Base-by-base conservation (phyloP, 2,113 vertebrate genomes). In the Ranitomeya imitator region DNA sequence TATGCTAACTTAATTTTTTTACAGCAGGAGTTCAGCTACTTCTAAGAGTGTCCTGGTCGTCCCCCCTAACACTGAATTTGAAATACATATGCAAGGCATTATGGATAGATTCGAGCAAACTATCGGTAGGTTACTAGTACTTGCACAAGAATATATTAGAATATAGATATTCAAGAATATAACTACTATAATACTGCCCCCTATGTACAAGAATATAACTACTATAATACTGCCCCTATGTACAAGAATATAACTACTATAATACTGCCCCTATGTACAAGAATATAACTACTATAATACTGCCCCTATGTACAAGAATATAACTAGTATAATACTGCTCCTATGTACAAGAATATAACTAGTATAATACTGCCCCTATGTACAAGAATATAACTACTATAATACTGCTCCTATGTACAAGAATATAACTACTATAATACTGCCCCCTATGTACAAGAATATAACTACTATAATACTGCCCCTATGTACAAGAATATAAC, bases 41-140 rank as follows among this genome's bases (percentile, higher is more conserved):
- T 84, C 89, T 85, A 86, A 89, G 85, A 90, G 89, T 83, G 65
- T 94, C 23, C 89, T 79, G 63, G 74, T 94, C 79, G 37, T 69
- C 55, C 94, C 93, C 76, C 90, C 90, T 73, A 92, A 91, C 93
- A 82, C 91, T 77, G 88, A 92, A 6, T 92, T 95, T 90, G 91
- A 92, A 54, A 63, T 69, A 84, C 90, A 93, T 85, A 90, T 94
- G 86, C 91, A 94, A 90, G 90, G 92, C 69, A 90, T 94, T 89
- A 9, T 94, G 61, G 23, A 92, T 91, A 89, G 89, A 73, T 89
- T 94, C 80, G 92, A 94, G 91, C 89, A 91, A 61, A 90, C 86
- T 78, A 89, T 95, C 89, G 93, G 94, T 95, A 92, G 90, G 93
- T 73, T 31, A 57, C 8, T 11, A 54, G 19, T 11, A 21, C 5